Conservation (phyloP, 2,888 invertebrate species). For the Hesperia comma region DNA sequence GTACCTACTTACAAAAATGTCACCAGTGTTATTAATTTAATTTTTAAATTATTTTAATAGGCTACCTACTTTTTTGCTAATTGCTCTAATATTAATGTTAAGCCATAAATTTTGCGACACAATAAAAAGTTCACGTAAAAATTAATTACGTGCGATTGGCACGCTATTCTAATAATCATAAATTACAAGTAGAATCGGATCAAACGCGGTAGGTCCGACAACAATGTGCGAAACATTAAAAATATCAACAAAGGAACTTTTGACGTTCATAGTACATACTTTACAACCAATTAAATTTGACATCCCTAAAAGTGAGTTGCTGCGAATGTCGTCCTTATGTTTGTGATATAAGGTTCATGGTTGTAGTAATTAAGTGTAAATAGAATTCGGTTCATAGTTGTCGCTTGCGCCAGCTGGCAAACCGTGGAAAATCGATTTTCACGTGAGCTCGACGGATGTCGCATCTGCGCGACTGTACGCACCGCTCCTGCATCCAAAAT, state of each 20-base stretch:
- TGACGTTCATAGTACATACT: slow-evolving; percentile 80
- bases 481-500: slow-evolving; percentile 71
- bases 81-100: slow-evolving; percentile 28
- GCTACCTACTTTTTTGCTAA: slow-evolving; percentile 5
- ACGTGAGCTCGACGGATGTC: slow-evolving; percentile 81
- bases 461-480: slow-evolving; percentile 77
- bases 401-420: slow-evolving; percentile 80
- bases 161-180: slow-evolving; percentile 82
- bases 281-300: slow-evolving; percentile 51
- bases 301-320: slow-evolving; percentile 38
- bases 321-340: slow-evolving; percentile 50
- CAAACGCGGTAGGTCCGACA: slow-evolving; percentile 79
- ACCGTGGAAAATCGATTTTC: slow-evolving; percentile 84
- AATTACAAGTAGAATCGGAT: slow-evolving; percentile 80
- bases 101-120: slow-evolving; percentile 62
- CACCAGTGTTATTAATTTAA: background rate
- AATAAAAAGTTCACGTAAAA: slow-evolving; percentile 77
- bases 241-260: slow-evolving; percentile 83
- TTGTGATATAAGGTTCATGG: slow-evolving; percentile 43
- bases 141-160: slow-evolving; percentile 78
- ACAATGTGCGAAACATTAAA: slow-evolving; percentile 84
- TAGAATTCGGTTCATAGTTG: slow-evolving; percentile 60
- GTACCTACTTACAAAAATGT: too few relatives aligned
- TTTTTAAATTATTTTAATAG: background rate
- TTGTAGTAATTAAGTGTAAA: slow-evolving; percentile 41